phyloP scores from a whole-genome alignment of 2,888 invertebrate genomes.

The Acanthacorydalis orientalis region DNA sequence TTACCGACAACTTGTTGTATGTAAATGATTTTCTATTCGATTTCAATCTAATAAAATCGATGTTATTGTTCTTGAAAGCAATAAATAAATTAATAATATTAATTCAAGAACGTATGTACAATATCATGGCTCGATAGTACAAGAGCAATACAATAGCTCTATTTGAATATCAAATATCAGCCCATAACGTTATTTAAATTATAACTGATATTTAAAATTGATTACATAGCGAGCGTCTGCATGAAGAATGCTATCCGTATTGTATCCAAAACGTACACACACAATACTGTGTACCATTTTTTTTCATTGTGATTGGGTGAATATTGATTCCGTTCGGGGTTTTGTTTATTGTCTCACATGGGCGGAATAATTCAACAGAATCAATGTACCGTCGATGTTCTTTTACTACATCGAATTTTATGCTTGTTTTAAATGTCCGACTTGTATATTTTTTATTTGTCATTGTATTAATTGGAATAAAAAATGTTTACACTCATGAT shows the following conservation, averaged over 20 bases:
- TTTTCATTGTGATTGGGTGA: too few relatives aligned
- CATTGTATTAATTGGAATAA: too few relatives aligned
- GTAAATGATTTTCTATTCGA: neutral
- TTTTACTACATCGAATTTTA: too few relatives aligned
- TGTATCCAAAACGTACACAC: neutral
- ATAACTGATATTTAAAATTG: neutral
- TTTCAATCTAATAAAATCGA: constrained; percentile 1
- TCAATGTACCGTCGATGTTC: too few relatives aligned
- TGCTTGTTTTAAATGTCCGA: too few relatives aligned
- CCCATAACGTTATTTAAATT: neutral
- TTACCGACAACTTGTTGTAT: too few relatives aligned
- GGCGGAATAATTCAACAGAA: too few relatives aligned
- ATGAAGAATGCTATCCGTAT: neutral
- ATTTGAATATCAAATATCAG: neutral
- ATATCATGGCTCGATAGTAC: too few relatives aligned
- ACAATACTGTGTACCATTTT: neutral
- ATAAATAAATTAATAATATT: constrained; percentile 1
- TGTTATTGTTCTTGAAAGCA: neutral
- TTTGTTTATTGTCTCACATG: too few relatives aligned
- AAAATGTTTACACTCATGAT: too few relatives aligned
- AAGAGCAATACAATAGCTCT: neutral
- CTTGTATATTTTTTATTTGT: too few relatives aligned
- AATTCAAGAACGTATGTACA: neutral
- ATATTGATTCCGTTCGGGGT: too few relatives aligned
- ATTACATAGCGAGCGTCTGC: neutral